Base-by-base conservation (phyloP, 2,113 vertebrate species). In the Carassius gibelio region DNA sequence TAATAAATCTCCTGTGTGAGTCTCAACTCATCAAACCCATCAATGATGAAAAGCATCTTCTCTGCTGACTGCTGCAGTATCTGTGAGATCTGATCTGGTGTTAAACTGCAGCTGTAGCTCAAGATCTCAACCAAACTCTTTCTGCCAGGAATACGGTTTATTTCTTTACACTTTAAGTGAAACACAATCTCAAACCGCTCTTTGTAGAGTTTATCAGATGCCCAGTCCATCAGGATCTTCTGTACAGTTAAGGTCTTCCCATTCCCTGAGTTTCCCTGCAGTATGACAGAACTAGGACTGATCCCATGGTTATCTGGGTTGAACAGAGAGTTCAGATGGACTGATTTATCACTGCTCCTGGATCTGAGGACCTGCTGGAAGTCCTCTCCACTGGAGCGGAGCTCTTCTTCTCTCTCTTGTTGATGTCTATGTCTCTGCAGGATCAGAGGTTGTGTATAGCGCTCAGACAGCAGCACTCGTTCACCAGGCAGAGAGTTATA, bases 251-350 rank as follows among this genome's bases (percentile, higher is more conserved):
- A 89, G 34, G 92, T 90, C 81, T 94, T 94, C 71, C 94, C 93
- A 17, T 90, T 92, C 83, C 93, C 94, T 38, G 91, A 91, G 0
- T 92, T 89, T 13, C 94, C 93, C 81, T 92, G 92, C 36, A 94
- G 83, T 61, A 94, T 88, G 1, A 93, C 92, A 0, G 91, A 90
- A 76, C 86, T 86, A 7, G 88, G 87, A 45, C 75, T 66, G 55
- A 50, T 62, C 1, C n/a, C 17, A 3, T 19, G 19, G 15, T 30
- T 14, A 8, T 88, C 55, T 45, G 45, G 13, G 23, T 30, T 52
- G 8, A 88, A 88, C 36, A 86, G 14, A 68, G 26, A 34, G 26
- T 11, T 85, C 52, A 66, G 64, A 8, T 68, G 62, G 74, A 52
- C 23, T 8, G 57, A 72, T 83, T 34, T 45, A 11, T 75, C 15